Conservation (phyloP, 1,140 invertebrate species). For the Pissodes strobi region DNA sequence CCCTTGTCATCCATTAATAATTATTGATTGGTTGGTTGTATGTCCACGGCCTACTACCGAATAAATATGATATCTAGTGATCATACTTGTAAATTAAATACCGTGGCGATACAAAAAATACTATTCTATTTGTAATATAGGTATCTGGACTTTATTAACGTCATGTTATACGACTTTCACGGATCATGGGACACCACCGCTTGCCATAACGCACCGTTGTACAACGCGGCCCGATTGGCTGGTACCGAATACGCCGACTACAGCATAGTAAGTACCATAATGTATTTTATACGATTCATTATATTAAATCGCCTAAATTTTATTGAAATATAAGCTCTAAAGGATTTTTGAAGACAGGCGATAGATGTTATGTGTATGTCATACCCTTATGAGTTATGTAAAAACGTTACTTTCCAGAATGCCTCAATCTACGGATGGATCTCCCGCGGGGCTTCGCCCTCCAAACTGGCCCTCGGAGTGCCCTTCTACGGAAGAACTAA, state of each 20-base stretch:
- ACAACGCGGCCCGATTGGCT: conserved; percentile 36
- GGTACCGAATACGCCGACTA: conserved; percentile 26
- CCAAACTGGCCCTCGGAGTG: conserved; percentile 70
- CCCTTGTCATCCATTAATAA: no score
- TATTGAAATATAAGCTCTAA: background rate
- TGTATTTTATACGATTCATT: background rate
- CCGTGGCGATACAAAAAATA: background rate
- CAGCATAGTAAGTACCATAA: conserved; percentile 16
- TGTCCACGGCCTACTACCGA: background rate
- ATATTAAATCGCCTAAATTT: no score
- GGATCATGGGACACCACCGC: conserved; percentile 64
- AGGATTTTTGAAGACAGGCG: background rate
- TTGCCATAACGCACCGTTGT: conserved; percentile 64
- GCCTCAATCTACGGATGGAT: conserved; percentile 53
- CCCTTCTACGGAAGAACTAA: conserved; percentile 67
- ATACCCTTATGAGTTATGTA: background rate
- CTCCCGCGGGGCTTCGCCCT: conserved; percentile 55
- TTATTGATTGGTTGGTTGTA: no score
- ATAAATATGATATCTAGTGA: background rate
- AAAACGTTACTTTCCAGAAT: conserved; percentile 40
- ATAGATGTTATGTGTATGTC: background rate
- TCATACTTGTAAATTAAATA: background rate
- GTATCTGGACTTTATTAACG: conserved; percentile 67
- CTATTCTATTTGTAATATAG: conserved; percentile 32
- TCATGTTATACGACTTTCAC: conserved; percentile 73